Conservation (phyloP, 2,888 invertebrate species). For the Nowickia ferox region DNA sequence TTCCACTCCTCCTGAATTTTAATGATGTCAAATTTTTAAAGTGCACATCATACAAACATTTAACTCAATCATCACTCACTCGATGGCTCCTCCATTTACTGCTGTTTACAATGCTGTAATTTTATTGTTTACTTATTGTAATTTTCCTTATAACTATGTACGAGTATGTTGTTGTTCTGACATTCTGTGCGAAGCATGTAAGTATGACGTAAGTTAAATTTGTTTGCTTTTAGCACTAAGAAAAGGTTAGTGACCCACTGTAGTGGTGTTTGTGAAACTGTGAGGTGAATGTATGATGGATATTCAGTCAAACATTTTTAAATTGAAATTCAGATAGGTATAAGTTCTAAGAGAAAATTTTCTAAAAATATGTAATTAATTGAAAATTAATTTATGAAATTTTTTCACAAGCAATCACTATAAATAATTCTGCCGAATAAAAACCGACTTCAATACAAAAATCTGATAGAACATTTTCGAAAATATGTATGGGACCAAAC, state of each 20-base stretch:
- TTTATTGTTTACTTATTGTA: slow-evolving; percentile 1
- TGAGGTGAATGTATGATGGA: not conserved
- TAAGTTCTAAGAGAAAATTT: no score
- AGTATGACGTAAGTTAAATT: slow-evolving; percentile 64
- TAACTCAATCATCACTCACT: slow-evolving; percentile 24
- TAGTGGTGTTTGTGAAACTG: not conserved
- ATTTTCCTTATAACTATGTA: slow-evolving; percentile 2
- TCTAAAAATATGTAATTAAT: no score
- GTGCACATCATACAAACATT: slow-evolving; percentile 44
- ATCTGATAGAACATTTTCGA: no score
- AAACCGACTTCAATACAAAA: no score
- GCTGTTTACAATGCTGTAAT: not conserved
- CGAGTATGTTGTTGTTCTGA: not conserved
- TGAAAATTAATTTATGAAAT: no score
- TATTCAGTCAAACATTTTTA: not conserved
- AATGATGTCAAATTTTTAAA: slow-evolving; percentile 31
- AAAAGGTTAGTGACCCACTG: slow-evolving; percentile 59
- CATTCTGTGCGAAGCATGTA: slow-evolving; percentile 34
- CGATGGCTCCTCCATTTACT: not conserved
- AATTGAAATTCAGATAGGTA: no score
- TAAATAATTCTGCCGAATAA: no score
- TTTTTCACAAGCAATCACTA: no score
- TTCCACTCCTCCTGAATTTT: not conserved
- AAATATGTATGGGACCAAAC: no score
- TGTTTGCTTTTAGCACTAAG: slow-evolving; percentile 35